phyloP scores from a whole-genome alignment of 2,797 vertebrate species.

The Pagetopsis macropterus region DNA sequence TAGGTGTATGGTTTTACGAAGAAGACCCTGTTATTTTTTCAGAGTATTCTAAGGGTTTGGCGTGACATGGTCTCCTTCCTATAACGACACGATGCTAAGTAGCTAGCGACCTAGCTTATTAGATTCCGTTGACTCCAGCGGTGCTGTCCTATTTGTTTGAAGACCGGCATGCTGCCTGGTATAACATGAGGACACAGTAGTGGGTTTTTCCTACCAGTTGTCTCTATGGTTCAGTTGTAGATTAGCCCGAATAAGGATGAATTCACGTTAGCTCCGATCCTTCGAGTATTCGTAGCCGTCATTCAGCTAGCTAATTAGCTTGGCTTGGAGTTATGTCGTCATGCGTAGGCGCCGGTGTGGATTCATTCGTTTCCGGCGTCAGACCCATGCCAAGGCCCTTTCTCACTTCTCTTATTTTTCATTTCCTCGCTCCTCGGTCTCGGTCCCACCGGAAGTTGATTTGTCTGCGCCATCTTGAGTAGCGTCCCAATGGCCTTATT shows the following conservation, averaged over 20 bases:
- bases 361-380: background rate
- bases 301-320: slow-evolving; percentile 29
- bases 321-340: slow-evolving; percentile 50
- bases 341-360: background rate
- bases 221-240: slow-evolving; percentile 19
- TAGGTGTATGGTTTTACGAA: rapidly evolving
- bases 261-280: slow-evolving; percentile 11
- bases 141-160: rapidly evolving
- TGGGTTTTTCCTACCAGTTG: slow-evolving; percentile 52
- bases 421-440: too few species aligned
- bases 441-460: too few species aligned
- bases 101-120: slow-evolving; percentile 25
- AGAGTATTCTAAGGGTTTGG: slow-evolving; percentile 1
- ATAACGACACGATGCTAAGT: slow-evolving; percentile 34
- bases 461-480: too few species aligned
- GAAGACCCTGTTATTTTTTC: rapidly evolving
- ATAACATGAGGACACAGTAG: rapidly evolving
- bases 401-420: too few species aligned
- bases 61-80: slow-evolving; percentile 43
- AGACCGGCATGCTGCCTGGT: rapidly evolving
- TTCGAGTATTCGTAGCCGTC: slow-evolving; percentile 13
- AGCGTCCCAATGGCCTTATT: too few species aligned
- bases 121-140: background rate
- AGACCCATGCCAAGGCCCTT: too few species aligned
- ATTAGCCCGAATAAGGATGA: slow-evolving; percentile 3